Conservation (phyloP, 1,140 invertebrate genomes). For the Cataglyphis hispanica region DNA sequence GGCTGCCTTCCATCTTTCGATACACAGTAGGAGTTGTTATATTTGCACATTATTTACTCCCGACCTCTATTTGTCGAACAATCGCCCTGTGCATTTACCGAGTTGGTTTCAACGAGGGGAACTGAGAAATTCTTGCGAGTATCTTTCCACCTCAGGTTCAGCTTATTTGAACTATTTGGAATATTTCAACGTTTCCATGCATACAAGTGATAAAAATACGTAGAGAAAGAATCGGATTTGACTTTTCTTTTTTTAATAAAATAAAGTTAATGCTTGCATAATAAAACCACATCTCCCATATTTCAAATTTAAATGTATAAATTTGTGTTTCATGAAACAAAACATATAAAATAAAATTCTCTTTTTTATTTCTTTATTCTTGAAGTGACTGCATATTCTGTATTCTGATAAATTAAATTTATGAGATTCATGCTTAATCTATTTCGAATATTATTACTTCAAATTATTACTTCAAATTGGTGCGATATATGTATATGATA, state of each 20-base stretch:
- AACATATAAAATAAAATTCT: not conserved
- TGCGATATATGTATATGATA: not conserved
- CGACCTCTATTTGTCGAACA: slow-evolving; percentile 74
- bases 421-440: not conserved
- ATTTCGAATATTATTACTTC: slow-evolving; percentile 31
- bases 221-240: not conserved
- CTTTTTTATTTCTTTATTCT: not conserved
- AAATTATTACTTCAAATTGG: not conserved
- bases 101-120: slow-evolving; percentile 53
- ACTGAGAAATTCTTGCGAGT: slow-evolving; percentile 23
- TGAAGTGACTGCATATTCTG: not conserved
- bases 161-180: slow-evolving; percentile 8
- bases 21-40: slow-evolving; percentile 27
- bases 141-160: slow-evolving; percentile 9
- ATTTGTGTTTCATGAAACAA: not conserved
- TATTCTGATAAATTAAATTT: slow-evolving; percentile 20
- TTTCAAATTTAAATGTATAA: not conserved
- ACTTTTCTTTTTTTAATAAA: not conserved
- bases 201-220: not conserved
- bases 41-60: slow-evolving; percentile 72
- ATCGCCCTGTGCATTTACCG: slow-evolving; percentile 59
- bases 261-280: not conserved
- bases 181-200: slow-evolving; percentile 23
- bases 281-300: not conserved
- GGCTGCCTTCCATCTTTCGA: not conserved